These are phyloP conservation scores for Orientallactaga bullata DNA, from an alignment of 2,113 vertebrate species.

Conservation along the genomic window DNA sequence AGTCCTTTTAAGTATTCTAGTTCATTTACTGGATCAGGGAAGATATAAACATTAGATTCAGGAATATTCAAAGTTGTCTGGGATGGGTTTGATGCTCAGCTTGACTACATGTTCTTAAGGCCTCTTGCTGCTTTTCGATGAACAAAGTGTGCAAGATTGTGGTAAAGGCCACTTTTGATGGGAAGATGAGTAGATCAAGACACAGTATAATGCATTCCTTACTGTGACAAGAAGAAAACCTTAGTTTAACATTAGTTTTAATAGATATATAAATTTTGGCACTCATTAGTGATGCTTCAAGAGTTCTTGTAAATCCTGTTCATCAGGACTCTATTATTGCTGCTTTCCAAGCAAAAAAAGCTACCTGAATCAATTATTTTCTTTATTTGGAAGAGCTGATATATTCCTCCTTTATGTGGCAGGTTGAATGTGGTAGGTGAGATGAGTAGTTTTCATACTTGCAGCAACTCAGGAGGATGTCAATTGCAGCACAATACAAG, in stretches of 20 bases:
- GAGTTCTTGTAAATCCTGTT: conserved; percentile 52
- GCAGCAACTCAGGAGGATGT: conserved; percentile 59
- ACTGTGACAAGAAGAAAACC: conserved; percentile 60
- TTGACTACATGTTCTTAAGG: conserved; percentile 30
- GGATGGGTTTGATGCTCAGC: conserved; percentile 46
- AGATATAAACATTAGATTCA: conserved; percentile 46
- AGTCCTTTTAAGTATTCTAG: not conserved
- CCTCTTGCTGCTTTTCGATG: not conserved
- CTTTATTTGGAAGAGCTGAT: conserved; percentile 64
- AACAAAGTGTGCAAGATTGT: conserved; percentile 45
- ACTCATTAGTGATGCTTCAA: conserved; percentile 72
- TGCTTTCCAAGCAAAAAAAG: conserved; percentile 49
- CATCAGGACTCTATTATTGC: conserved; percentile 58
- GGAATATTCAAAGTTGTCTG: conserved; percentile 31
- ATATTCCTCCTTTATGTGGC: conserved; percentile 58
- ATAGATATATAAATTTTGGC: conserved; percentile 69
- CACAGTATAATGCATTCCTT: conserved; percentile 55
- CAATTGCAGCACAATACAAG: conserved; percentile 62
- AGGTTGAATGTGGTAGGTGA: conserved; percentile 72
- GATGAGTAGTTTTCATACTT: conserved; percentile 59
- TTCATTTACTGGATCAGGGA: conserved; percentile 21
- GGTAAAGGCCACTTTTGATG: conserved; percentile 34
- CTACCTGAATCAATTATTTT: conserved; percentile 66
- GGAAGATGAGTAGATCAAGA: conserved; percentile 42
- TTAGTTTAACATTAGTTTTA: conserved; percentile 68